Evolutionary conservation across 1,140 invertebrate genomes (phyloP), one percentile per base, ranked within the genome.

Genomic region (Lineus longissimus): DNA sequence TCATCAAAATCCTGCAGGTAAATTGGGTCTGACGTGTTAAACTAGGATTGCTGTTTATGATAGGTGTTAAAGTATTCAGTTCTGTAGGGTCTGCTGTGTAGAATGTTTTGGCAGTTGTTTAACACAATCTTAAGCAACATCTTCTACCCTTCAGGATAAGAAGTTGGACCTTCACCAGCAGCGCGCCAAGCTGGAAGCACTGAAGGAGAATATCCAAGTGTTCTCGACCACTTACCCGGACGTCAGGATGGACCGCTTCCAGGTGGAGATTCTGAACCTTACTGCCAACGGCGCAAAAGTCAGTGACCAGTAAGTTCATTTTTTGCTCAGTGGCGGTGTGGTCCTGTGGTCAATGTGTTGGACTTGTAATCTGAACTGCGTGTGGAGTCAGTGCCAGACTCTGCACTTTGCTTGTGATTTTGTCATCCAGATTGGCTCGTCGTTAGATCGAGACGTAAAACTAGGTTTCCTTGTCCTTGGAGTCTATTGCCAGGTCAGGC

Each of bases 241-340:
- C 15, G 60, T 80, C 19, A 70, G 68, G 51, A 74, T 80, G n/a
- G 71, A 73, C 59, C 70, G 73, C 29, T 74, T 76, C 56, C 58
- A 73, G 13, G 59, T 69, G 30, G 70, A 77, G 43, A 69, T 71
- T 7, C 47, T 51, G 6, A 71, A 67, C 13, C 77, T 80, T 2
- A 71, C 79, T 68, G 85, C 88, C 43, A 88, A 89, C 43, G 86
- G 93, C 43, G 85, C 88, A 55, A 87, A 90, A 55, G 82, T 92
- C 66, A 89, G 91, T 66, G 83, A 87, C 29, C 84, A 89, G 25
- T 93, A 89, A 88, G 89, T 91, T 64, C 89, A 90, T 64, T 86
- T 87, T 0, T 86, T 88, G 6, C 33, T 36, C 15, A 36, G 33
- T 4, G 33, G 33, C 33, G 6, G 4, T 7, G 33, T 36, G 33